Evolutionary conservation across 2,888 invertebrate species (phyloP).

Genomic region (Caenorhabditis imperialis): DNA sequence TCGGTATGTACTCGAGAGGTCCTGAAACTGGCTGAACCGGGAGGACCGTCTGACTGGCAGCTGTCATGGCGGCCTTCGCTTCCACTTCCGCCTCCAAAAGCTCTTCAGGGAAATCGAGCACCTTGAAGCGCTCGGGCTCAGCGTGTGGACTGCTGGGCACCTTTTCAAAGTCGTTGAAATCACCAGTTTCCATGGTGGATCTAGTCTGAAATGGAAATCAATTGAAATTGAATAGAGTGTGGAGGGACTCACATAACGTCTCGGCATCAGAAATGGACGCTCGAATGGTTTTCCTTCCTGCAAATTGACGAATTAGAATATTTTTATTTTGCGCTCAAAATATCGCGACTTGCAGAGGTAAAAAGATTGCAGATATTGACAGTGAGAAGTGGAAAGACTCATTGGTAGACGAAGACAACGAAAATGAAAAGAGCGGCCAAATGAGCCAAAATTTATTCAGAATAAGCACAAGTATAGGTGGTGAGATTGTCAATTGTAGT

Average conservation of each 20-base stretch:
- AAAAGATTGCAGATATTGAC: constrained; percentile 9
- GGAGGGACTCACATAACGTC: constrained; percentile 45
- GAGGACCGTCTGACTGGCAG: not conserved
- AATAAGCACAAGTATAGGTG: too few relatives aligned
- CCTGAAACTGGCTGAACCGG: constrained; percentile 24
- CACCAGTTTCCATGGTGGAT: constrained; percentile 20
- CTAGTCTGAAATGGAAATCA: constrained; percentile 33
- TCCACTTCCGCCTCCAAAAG: constrained; percentile 26
- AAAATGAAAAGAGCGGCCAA: not conserved
- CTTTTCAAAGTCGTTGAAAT: constrained; percentile 14
- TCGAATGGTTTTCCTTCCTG: constrained; percentile 40
- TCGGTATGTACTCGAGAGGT: constrained; percentile 25
- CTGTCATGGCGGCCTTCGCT: not conserved
- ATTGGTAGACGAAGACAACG: not conserved
- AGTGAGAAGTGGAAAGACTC: constrained; percentile 33
- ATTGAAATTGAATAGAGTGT: not conserved
- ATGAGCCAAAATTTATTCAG: too few relatives aligned
- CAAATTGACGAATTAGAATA: not conserved
- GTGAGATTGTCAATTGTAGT: too few relatives aligned
- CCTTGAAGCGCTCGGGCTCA: constrained; percentile 15
- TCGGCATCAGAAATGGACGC: constrained; percentile 7
- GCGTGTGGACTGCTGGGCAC: not conserved
- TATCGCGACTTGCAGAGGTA: too few relatives aligned
- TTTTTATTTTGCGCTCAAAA: too few relatives aligned
- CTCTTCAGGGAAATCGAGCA: constrained; percentile 47